Conservation (phyloP, 2,888 invertebrate species). For the Gerris lacustris region DNA sequence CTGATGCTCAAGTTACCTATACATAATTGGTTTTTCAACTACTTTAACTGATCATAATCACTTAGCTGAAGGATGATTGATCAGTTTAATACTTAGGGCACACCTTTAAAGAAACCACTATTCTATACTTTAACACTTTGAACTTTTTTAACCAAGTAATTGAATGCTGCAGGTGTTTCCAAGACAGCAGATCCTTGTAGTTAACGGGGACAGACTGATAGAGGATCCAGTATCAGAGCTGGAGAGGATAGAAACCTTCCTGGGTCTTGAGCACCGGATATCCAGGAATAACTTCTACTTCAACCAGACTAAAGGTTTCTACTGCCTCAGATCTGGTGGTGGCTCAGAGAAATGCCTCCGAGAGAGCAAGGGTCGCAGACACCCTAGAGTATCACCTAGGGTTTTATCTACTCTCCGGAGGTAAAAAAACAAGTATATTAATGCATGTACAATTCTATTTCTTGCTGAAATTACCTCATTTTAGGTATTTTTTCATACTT, state of each 20-base stretch:
- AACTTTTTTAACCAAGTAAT: too few species aligned
- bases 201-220: conserved; percentile 85
- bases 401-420: conserved; percentile 66
- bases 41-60: too few species aligned
- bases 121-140: too few species aligned
- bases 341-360: conserved; percentile 59
- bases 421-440: neutral
- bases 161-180: conserved; percentile 54
- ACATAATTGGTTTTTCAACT: too few species aligned
- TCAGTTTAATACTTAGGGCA: too few species aligned
- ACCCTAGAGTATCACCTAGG: conserved; percentile 47
- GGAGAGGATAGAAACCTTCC: conserved; percentile 73
- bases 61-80: too few species aligned
- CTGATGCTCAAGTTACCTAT: too few species aligned
- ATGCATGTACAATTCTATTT: too few species aligned
- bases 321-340: conserved; percentile 35
- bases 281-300: conserved; percentile 85
- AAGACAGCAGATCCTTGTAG: conserved; percentile 79
- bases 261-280: conserved; percentile 46
- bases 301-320: conserved; percentile 79
- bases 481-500: too few species aligned
- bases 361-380: conserved; percentile 74
- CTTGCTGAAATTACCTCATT: too few species aligned
- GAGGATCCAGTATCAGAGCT: conserved; percentile 81
- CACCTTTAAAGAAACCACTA: too few species aligned